Evolutionary conservation across 2,888 invertebrate species (phyloP), one percentile per base, ranked within the genome.

Genomic region (Eilema caniola): DNA sequence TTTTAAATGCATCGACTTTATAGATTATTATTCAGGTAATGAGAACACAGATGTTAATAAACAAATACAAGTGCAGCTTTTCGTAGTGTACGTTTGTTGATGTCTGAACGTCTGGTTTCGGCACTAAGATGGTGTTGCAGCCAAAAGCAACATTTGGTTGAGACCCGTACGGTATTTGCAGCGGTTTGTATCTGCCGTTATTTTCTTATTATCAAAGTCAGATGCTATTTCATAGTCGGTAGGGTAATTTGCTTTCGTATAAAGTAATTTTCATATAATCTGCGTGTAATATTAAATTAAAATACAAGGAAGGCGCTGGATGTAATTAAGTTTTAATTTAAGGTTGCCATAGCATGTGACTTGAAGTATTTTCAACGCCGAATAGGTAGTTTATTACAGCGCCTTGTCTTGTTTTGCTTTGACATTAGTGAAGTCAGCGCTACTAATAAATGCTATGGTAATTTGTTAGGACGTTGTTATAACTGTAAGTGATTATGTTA

Each of bases 151-250:
- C 87, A 90, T 92, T 93, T 88, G 87, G 90, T 87, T 88, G 87
- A 87, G 84, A 86, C 85, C 82, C 88, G 87, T 91, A 93, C 93
- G 93, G 94, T 93, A 93, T 92, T 88, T 83, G 89, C 92, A 93
- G 91, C 93, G 92, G 93, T 91, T 87, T 88, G 84, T 76, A 70
- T 83, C 80, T 75, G 89, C 94, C 91, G 94, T 93, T 93, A 93
- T 86, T 86, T 88, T 92, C 91, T 90, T 90, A 90, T 87, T 77
- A 71, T 77, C 79, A 75, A 81, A 82, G 76, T 74, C 81, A 80
- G 83, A 79, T 83, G 81, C 75, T 82, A 82, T 82, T 83, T 80
- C 77, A 74, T 75, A 76, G 75, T 61, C 71, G 65, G 70, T 69
- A 72, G 28, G 72, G 72, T 82, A 82, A 84, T 80, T 78, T 81